phyloP scores from a whole-genome alignment of 1,140 invertebrate genomes.

The Grapholita molesta region DNA sequence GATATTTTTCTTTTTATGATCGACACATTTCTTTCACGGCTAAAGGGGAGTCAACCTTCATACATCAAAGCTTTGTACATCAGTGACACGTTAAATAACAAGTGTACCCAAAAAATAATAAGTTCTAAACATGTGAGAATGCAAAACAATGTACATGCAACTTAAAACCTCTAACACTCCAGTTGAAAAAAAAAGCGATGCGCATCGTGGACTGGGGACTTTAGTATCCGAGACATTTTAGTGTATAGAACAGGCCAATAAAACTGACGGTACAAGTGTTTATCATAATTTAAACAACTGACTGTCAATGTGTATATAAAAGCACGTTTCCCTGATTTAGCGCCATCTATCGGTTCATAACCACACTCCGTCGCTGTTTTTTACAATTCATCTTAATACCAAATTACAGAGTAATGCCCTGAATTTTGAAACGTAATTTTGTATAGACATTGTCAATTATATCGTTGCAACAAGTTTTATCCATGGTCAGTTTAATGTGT shows the following conservation, averaged over 20 bases:
- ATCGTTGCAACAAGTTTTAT: too few species aligned
- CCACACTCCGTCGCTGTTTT: too few species aligned
- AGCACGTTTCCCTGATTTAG: too few species aligned
- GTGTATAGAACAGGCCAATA: slow-evolving; percentile 9
- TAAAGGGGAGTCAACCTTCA: slow-evolving; percentile 27
- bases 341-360: too few species aligned
- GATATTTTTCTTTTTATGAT: not conserved
- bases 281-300: too few species aligned
- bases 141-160: slow-evolving; percentile 75
- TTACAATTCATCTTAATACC: too few species aligned
- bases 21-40: not conserved
- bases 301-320: too few species aligned
- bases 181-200: slow-evolving; percentile 62
- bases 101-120: slow-evolving; percentile 40
- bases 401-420: too few species aligned
- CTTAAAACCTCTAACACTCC: slow-evolving; percentile 51
- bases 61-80: slow-evolving; percentile 36
- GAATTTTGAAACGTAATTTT: not conserved
- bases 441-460: not conserved
- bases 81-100: slow-evolving; percentile 34
- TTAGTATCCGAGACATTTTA: slow-evolving; percentile 37
- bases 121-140: slow-evolving; percentile 44
- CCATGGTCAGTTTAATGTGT: too few species aligned
- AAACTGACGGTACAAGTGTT: too few species aligned
- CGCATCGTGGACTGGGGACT: slow-evolving; percentile 42